Base-by-base conservation (phyloP, 2,888 invertebrate species). In the Brenthis hecate region DNA sequence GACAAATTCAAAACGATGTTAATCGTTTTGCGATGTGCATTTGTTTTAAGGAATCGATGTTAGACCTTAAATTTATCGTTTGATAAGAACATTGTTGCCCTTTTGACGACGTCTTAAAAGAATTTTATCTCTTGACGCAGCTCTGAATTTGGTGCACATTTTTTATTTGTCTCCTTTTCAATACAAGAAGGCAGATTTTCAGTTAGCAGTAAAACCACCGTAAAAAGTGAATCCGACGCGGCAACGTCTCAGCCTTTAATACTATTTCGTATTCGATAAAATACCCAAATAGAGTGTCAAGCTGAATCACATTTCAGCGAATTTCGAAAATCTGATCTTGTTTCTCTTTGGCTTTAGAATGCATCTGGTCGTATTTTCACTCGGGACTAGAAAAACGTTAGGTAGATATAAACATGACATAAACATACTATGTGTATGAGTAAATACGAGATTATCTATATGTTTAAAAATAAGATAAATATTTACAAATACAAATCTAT, bases 181-280 rank as follows among this genome's bases (percentile, higher is more conserved):
- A 28, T 54, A 68, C 67, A 72, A 64, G 56, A 51, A 70, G 61
- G 60, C 66, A 65, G 76, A 70, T 69, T 75, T 80, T 78, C 78
- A 76, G 81, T 84, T 84, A 78, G 85, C 78, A 82, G 84, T 85
- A 85, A 85, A 85, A 84, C 56, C 74, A 74, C 70, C 80, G 79
- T 85, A 85, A 85, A 84, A 78, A 71, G 75, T 73, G 74, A 77
- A 81, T 80, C 78, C 78, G 78, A 76, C 69, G 73, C 72, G 64
- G 43, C 65, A 55, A 65, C 65, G 58, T 69, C 70, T 60, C 66
- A 58, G 54, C 68, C 72, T 60, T 67, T 68, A 72, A 73, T 70
- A 62, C 72, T 61, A 65, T 68, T 70, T 67, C 69, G 74, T 69
- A 65, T 71, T 61, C 70, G 66, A 72, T 76, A 74, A 75, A 75